These are phyloP conservation scores for Phenganax stokvisi DNA, from an alignment of 92 coral and sea anemone species.

Conservation along the genomic window DNA sequence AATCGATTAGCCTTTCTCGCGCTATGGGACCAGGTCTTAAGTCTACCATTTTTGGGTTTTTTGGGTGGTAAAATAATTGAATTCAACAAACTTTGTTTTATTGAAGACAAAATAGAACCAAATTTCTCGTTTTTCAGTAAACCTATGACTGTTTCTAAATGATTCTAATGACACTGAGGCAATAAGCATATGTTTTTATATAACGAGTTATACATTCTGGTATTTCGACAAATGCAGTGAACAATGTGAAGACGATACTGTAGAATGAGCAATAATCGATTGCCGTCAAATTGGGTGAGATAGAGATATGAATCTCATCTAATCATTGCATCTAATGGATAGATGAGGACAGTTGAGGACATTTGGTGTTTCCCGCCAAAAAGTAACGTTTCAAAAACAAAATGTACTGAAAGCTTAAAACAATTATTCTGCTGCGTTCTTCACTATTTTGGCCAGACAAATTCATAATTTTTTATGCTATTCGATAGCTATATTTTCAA, in stretches of 20 bases:
- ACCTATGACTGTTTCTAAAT: too few relatives aligned
- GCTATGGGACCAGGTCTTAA: too few relatives aligned
- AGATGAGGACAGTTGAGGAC: conserved; percentile 2
- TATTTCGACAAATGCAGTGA: neutral
- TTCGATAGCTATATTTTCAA: neutral
- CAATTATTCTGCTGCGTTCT: neutral
- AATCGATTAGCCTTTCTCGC: too few relatives aligned
- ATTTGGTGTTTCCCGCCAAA: conserved; percentile 16
- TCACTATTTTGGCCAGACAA: neutral
- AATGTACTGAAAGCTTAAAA: neutral
- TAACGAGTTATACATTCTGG: neutral
- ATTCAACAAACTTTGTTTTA: too few relatives aligned
- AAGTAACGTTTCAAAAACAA: neutral
- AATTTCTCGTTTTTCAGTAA: too few relatives aligned
- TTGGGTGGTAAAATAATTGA: too few relatives aligned
- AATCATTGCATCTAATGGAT: neutral
- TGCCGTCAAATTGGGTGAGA: neutral
- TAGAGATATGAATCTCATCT: neutral
- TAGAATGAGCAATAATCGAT: neutral
- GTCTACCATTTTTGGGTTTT: too few relatives aligned
- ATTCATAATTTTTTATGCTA: neutral
- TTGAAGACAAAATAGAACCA: too few relatives aligned
- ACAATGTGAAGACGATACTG: neutral
- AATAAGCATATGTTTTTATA: too few relatives aligned
- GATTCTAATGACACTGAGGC: too few relatives aligned